These are phyloP conservation scores for Elegia similella DNA, from an alignment of 2,888 invertebrate genomes.

Conservation along the genomic window DNA sequence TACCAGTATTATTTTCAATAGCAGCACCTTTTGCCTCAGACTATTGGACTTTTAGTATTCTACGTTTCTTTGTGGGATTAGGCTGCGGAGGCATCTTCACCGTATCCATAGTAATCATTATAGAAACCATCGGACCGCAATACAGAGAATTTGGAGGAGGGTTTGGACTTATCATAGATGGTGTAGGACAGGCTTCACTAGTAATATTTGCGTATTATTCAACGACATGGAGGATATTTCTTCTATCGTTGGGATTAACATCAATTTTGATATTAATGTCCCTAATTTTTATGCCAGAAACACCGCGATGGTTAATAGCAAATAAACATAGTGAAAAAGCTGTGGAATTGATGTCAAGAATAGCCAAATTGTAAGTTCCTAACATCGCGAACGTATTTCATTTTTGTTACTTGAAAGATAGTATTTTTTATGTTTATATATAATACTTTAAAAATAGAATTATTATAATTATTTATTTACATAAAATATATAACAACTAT, in stretches of 20 bases:
- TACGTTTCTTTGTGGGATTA: slow-evolving; percentile 85
- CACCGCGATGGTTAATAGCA: slow-evolving; percentile 58
- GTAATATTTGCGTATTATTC: slow-evolving; percentile 46
- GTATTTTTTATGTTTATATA: too few species aligned
- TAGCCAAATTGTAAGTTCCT: slow-evolving; percentile 49
- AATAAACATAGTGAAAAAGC: slow-evolving; percentile 43
- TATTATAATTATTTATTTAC: too few species aligned
- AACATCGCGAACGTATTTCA: too few species aligned
- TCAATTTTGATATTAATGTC: slow-evolving; percentile 37
- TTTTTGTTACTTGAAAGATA: too few species aligned
- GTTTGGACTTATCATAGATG: slow-evolving; percentile 39
- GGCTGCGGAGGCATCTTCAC: slow-evolving; percentile 89
- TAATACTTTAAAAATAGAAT: too few species aligned
- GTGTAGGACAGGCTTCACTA: slow-evolving; percentile 36
- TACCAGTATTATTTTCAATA: slow-evolving; percentile 84
- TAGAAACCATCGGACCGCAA: slow-evolving; percentile 81
- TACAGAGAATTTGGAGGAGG: slow-evolving; percentile 57
- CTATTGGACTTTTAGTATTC: slow-evolving; percentile 74
- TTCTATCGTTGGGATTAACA: slow-evolving; percentile 35
- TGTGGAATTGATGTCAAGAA: slow-evolving; percentile 40
- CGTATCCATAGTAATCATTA: slow-evolving; percentile 59
- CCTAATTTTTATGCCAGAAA: slow-evolving; percentile 48
- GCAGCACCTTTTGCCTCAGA: slow-evolving; percentile 83
- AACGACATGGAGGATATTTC: slow-evolving; percentile 43
- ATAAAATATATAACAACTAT: too few species aligned